Conservation (phyloP, 2,888 invertebrate genomes). For the Diabrotica balteata region DNA sequence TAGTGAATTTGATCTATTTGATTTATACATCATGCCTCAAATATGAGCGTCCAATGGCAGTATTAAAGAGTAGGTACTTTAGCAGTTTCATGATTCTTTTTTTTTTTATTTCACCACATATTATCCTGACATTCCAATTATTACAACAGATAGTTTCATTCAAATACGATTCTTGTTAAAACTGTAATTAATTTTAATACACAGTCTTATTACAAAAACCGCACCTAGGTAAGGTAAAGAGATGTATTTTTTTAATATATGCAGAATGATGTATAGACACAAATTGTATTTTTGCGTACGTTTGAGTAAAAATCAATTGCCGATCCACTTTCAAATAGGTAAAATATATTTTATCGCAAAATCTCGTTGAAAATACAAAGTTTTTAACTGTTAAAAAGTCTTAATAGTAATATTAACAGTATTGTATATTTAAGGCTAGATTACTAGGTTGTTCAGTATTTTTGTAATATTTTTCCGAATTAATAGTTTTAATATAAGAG, state of each 20-base stretch:
- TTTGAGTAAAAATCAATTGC: conserved; percentile 5
- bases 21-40: too few relatives aligned
- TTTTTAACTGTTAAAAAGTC: conserved; percentile 5
- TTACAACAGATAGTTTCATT: neutral
- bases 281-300: conserved; percentile 10
- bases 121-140: neutral
- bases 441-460: neutral
- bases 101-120: neutral
- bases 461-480: too few relatives aligned
- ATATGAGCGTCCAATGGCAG: too few relatives aligned
- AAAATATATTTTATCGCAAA: conserved; percentile 1
- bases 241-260: neutral
- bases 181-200: too few relatives aligned
- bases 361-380: conserved; percentile 4
- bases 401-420: neutral
- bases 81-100: too few relatives aligned
- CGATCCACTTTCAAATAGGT: neutral
- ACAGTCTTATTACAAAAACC: neutral
- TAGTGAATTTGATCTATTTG: too few relatives aligned
- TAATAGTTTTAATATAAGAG: too few relatives aligned
- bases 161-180: neutral
- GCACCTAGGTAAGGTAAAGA: neutral
- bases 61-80: too few relatives aligned
- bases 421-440: neutral
- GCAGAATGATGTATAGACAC: neutral